These are phyloP conservation scores for Neria commutata DNA, from an alignment of 2,888 invertebrate species.

Conservation along the genomic window DNA sequence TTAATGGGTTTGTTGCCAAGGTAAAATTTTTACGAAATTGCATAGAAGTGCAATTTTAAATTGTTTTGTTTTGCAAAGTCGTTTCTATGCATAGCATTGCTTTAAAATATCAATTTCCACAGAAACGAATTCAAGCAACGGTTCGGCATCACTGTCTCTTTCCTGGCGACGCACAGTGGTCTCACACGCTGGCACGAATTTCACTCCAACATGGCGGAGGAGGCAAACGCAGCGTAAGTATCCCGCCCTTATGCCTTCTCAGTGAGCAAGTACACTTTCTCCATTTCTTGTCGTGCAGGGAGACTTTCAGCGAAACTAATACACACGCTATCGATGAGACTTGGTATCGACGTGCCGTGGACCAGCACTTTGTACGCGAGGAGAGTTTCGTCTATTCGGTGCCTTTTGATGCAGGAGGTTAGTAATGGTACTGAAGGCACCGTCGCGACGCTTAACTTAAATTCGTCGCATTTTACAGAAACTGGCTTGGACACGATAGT, in stretches of 20 bases:
- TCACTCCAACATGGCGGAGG: conserved; percentile 65
- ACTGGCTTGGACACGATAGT: conserved; percentile 69
- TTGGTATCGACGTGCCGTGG: conserved; percentile 88
- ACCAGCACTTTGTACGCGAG: conserved; percentile 79
- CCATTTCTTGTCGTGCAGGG: conserved; percentile 61
- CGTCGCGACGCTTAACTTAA: not conserved
- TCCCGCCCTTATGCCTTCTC: not conserved
- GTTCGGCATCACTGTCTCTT: conserved; percentile 83
- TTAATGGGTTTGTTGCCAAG: conserved; percentile 93
- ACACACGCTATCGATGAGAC: conserved; percentile 83
- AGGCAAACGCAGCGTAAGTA: conserved; percentile 57
- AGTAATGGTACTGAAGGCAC: not conserved
- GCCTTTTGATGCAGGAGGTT: conserved; percentile 68
- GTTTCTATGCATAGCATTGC: no score
- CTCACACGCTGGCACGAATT: conserved; percentile 87
- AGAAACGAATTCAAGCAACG: conserved; percentile 84
- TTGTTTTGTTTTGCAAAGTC: conserved; percentile 4
- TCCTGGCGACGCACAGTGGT: conserved; percentile 89
- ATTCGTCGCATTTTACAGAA: conserved; percentile 37
- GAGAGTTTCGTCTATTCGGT: conserved; percentile 84
- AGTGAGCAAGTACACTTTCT: not conserved
- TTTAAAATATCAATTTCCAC: conserved; percentile 40
- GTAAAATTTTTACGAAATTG: conserved; percentile 70
- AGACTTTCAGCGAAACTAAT: conserved; percentile 75
- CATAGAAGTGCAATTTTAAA: no score